phyloP scores from a whole-genome alignment of 1,140 invertebrate genomes.

The Tachypleus tridentatus region DNA sequence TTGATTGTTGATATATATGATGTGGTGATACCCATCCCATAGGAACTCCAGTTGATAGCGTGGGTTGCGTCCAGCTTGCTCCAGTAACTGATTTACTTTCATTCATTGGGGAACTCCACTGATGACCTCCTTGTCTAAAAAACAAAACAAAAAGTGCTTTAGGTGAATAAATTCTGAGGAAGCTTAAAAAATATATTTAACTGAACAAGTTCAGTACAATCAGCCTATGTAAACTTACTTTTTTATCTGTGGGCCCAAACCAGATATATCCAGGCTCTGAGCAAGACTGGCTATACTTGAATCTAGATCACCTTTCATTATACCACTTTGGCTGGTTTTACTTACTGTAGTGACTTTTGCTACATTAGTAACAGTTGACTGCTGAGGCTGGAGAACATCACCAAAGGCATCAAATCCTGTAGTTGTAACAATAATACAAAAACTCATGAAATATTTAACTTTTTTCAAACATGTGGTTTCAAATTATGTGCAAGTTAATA shows the following conservation, averaged over 20 bases:
- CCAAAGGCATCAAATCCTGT: conserved; percentile 52
- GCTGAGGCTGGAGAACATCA: conserved; percentile 48
- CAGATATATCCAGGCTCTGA: conserved; percentile 68
- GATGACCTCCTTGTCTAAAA: not conserved
- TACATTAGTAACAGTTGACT: not conserved
- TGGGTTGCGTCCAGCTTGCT: conserved; percentile 24
- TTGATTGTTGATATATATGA: conserved; percentile 13
- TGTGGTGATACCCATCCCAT: conserved; percentile 19
- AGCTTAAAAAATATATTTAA: too few species aligned
- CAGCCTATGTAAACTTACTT: too few species aligned
- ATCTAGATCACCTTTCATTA: conserved; percentile 80
- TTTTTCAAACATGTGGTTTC: too few species aligned
- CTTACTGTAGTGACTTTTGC: too few species aligned
- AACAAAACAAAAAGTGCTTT: not conserved
- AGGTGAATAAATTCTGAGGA: too few species aligned
- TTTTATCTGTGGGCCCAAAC: too few species aligned
- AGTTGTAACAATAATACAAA: too few species aligned
- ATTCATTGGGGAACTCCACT: conserved; percentile 18
- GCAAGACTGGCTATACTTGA: conserved; percentile 76
- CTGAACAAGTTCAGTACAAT: too few species aligned
- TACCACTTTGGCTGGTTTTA: not conserved
- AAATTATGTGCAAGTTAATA: too few species aligned
- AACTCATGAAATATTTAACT: too few species aligned
- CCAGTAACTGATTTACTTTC: conserved; percentile 23
- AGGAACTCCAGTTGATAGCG: not conserved